Conservation (phyloP, 2,888 invertebrate species). For the Epiblema foenella region DNA sequence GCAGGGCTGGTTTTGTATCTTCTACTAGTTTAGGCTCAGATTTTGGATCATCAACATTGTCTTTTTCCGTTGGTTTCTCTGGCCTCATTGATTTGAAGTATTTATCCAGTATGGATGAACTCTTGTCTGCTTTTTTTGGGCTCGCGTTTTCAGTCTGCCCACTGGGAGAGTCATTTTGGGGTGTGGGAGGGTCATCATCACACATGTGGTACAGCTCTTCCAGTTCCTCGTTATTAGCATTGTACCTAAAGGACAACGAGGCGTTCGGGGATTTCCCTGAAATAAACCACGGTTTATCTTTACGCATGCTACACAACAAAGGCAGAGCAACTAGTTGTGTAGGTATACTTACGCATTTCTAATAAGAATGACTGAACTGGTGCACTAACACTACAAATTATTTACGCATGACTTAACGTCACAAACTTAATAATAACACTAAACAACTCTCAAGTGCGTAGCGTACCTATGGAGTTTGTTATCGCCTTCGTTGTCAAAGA, state of each 20-base stretch:
- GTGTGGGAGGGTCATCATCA: conserved; percentile 83
- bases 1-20: conserved; percentile 55
- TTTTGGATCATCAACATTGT: conserved; percentile 69
- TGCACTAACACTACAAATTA: conserved; percentile 3
- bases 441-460: conserved; percentile 48
- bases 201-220: conserved; percentile 88
- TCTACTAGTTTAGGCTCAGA: conserved; percentile 61
- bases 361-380: conserved; percentile 31
- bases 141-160: conserved; percentile 70
- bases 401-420: conserved; percentile 17
- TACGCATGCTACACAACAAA: conserved; percentile 31
- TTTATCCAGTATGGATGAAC: conserved; percentile 79
- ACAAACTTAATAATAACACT: conserved; percentile 29
- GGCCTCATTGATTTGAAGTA: conserved; percentile 78
- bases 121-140: conserved; percentile 77
- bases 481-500: conserved; percentile 70
- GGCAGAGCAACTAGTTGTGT: conserved; percentile 19
- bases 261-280: conserved; percentile 78
- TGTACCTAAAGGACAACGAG: conserved; percentile 87
- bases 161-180: conserved; percentile 73
- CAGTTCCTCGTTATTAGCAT: conserved; percentile 90
- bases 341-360: conserved; percentile 43
- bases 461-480: conserved; percentile 54
- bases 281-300: conserved; percentile 49
- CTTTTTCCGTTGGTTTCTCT: conserved; percentile 63